These are phyloP conservation scores for Amblyopsis hoosieri DNA, from an alignment of 2,797 vertebrate genomes.

Conservation along the genomic window DNA sequence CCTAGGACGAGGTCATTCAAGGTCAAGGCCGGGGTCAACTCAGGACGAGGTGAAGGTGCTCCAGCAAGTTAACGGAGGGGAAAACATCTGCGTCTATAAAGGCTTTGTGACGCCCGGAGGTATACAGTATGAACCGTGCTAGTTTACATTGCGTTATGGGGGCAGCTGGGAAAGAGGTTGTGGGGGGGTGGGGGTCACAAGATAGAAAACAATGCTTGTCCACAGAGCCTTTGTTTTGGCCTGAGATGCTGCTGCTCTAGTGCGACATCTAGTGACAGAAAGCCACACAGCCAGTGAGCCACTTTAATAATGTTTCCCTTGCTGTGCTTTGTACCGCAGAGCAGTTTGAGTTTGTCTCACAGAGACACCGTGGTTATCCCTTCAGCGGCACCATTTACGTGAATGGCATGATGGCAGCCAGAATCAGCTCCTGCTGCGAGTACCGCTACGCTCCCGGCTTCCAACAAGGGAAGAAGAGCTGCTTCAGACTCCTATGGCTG, in stretches of 20 bases:
- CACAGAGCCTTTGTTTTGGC: too few relatives aligned
- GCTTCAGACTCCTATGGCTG: constrained; percentile 76
- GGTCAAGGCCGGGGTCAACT: constrained; percentile 29
- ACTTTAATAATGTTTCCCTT: too few relatives aligned
- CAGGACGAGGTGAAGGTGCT: constrained; percentile 81
- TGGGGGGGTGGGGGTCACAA: too few relatives aligned
- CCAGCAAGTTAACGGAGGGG: constrained; percentile 82
- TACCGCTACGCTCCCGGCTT: constrained; percentile 80
- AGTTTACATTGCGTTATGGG: neutral
- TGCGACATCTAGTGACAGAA: too few relatives aligned
- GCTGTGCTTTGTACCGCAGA: constrained; percentile 56
- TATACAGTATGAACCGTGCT: constrained; percentile 39
- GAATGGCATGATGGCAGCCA: constrained; percentile 74
- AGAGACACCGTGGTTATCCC: constrained; percentile 78
- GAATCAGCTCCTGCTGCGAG: constrained; percentile 84
- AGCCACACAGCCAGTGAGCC: too few relatives aligned
- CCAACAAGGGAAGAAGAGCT: constrained; percentile 79
- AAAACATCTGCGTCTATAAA: constrained; percentile 83
- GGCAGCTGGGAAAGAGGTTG: too few relatives aligned
- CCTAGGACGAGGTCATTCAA: constrained; percentile 65
- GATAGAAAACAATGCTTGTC: too few relatives aligned
- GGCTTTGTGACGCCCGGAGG: constrained; percentile 77
- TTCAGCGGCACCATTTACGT: constrained; percentile 81
- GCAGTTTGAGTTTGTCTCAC: constrained; percentile 80
- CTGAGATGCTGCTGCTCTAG: too few relatives aligned